Percentiles rank a stretch among this genome's conserved stretches.
These are phyloP conservation scores for Bubo blakistoni DNA, from an alignment of 2,113 vertebrate genomes.

Conservation along the genomic window DNA sequence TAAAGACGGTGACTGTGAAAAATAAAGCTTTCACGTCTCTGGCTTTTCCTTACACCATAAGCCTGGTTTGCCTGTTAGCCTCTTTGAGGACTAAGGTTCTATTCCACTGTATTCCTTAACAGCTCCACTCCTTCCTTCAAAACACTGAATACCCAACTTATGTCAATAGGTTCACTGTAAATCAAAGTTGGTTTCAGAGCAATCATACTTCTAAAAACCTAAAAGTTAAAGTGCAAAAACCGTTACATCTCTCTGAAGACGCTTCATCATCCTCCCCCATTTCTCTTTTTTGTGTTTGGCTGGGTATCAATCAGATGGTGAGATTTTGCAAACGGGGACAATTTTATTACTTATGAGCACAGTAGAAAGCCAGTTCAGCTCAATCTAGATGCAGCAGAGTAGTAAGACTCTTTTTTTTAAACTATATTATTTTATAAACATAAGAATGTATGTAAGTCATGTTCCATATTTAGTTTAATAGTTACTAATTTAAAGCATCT, in stretches of 20 bases:
- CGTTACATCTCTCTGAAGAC: neutral
- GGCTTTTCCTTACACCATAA: neutral
- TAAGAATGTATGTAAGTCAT: neutral
- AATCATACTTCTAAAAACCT: neutral
- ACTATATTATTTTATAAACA: neutral
- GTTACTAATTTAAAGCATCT: neutral
- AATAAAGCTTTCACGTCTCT: neutral
- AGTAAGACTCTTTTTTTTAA: neutral
- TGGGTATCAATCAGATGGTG: neutral
- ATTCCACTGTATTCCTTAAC: neutral
- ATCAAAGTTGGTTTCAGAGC: neutral
- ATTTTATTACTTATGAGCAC: neutral
- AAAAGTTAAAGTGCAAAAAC: neutral
- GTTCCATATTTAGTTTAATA: neutral
- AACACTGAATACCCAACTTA: neutral
- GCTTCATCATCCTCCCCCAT: neutral
- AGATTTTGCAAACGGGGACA: neutral
- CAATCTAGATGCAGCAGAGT: neutral
- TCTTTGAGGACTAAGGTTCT: neutral
- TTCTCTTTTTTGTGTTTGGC: neutral
- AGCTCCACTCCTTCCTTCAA: neutral
- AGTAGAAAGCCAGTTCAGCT: neutral
- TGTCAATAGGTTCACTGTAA: neutral
- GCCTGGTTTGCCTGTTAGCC: neutral
- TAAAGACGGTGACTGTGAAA: neutral